Percentiles rank a stretch among this genome's conserved stretches.
phyloP scores from a whole-genome alignment of 2,888 invertebrate genomes.

The Pteria penguin region DNA sequence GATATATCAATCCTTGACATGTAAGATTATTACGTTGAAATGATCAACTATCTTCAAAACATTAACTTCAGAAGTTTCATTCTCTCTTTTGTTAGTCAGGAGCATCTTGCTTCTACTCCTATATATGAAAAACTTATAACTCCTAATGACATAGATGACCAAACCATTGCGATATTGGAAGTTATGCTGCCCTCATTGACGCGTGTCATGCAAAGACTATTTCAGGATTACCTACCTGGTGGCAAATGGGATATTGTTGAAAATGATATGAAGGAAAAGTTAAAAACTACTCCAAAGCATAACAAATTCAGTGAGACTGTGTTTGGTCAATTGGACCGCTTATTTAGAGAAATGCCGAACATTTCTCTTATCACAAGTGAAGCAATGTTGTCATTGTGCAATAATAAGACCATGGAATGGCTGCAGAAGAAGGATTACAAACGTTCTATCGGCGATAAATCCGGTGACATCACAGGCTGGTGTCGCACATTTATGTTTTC shows the following conservation, averaged over 20 bases:
- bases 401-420: constrained; percentile 45
- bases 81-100: constrained; percentile 31
- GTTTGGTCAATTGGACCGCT: constrained; percentile 40
- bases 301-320: constrained; percentile 39
- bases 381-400: constrained; percentile 29
- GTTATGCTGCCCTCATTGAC: constrained; percentile 21
- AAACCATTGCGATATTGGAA: constrained; percentile 19
- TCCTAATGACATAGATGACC: constrained; percentile 22
- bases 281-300: constrained; percentile 9
- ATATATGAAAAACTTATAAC: constrained; percentile 12
- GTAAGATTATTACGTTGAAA: constrained; percentile 23
- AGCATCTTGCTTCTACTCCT: background rate
- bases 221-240: constrained; percentile 15
- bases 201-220: background rate
- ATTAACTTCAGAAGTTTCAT: constrained; percentile 28
- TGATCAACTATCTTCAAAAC: constrained; percentile 20
- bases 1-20: constrained; percentile 41
- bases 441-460: too few species aligned
- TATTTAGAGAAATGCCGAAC: constrained; percentile 40
- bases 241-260: constrained; percentile 5
- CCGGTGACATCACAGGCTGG: too few species aligned
- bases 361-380: constrained; percentile 28
- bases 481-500: too few species aligned
- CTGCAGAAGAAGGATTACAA: constrained; percentile 26
- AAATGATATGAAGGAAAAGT: constrained; percentile 9